These are phyloP conservation scores for Pantherophis alleghaniensis DNA, from an alignment of 2,797 vertebrate genomes.

Conservation along the genomic window DNA sequence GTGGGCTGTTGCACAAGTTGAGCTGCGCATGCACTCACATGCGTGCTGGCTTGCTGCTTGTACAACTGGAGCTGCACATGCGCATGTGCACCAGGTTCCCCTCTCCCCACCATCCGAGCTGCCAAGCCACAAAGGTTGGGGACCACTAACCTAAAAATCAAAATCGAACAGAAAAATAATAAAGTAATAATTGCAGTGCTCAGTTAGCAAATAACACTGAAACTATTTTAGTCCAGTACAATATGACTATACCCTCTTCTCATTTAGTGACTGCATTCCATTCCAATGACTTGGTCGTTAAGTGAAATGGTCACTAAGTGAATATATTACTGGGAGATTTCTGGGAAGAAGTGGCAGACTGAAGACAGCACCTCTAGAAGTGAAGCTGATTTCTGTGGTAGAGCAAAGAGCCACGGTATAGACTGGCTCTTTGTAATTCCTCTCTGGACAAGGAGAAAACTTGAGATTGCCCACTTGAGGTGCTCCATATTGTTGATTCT, in stretches of 20 bases:
- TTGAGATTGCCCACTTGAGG: not conserved
- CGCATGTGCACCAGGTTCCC: not conserved
- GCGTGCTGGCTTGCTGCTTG: not conserved
- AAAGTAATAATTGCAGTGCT: not conserved
- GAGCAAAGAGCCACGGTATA: not conserved
- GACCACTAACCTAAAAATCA: not conserved
- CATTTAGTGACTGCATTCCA: not conserved
- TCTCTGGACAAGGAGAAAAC: not conserved
- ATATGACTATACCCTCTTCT: not conserved
- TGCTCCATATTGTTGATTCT: not conserved
- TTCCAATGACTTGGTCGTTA: not conserved
- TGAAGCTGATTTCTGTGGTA: not conserved
- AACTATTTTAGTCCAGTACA: not conserved
- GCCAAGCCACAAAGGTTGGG: not conserved
- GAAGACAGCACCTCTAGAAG: not conserved
- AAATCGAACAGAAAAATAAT: not conserved
- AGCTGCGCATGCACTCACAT: not conserved
- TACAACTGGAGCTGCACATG: not conserved
- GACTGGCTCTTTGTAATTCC: not conserved
- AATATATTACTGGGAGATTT: not conserved
- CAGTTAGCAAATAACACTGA: not conserved
- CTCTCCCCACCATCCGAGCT: no score
- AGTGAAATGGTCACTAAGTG: not conserved
- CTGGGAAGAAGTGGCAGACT: not conserved
- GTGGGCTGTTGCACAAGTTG: not conserved